Evolutionary conservation across 2,113 vertebrate species (phyloP).

Genomic region (Nycticryphes semicollaris): DNA sequence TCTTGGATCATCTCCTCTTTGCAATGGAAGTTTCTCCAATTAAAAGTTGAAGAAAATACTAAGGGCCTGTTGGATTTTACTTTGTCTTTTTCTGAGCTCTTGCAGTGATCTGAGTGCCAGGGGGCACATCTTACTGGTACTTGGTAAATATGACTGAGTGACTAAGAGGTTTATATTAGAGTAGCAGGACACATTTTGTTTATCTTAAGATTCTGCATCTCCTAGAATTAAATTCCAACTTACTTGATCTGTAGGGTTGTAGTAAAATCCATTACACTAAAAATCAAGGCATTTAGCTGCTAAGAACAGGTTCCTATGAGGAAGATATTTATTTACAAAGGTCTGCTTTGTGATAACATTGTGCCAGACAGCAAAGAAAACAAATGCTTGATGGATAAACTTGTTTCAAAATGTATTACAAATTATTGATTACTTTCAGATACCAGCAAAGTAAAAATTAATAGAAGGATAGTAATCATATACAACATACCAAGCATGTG

Average conservation of each 20-base stretch:
- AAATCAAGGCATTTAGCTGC: neutral
- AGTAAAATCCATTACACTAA: neutral
- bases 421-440: constrained; percentile 17
- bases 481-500: neutral
- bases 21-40: neutral
- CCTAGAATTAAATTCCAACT: neutral
- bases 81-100: neutral
- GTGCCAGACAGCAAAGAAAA: neutral
- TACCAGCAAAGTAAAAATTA: neutral
- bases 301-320: neutral
- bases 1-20: neutral
- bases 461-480: neutral
- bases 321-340: neutral
- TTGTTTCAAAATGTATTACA: neutral
- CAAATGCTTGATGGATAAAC: neutral
- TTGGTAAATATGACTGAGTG: neutral
- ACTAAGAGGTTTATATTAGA: neutral
- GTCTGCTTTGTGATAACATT: neutral
- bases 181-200: neutral
- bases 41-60: neutral
- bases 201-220: neutral
- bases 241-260: neutral
- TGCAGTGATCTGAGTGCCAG: neutral
- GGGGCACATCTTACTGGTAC: neutral
- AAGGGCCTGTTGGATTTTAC: neutral